phyloP scores from a whole-genome alignment of 2,888 invertebrate genomes.

The Dryobotodes eremita region DNA sequence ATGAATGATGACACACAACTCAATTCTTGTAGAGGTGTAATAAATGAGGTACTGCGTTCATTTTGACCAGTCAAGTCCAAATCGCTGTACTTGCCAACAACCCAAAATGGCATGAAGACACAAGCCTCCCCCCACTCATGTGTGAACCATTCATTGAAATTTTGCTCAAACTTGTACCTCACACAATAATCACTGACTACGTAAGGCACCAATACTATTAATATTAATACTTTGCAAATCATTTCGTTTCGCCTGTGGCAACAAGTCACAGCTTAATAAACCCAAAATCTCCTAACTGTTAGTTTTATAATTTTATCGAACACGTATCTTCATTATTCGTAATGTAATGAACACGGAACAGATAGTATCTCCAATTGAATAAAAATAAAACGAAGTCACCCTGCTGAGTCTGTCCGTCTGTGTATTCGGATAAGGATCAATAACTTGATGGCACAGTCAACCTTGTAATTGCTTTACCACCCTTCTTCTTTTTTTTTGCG shows the following conservation, averaged over 20 bases:
- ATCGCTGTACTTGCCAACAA: slow-evolving; percentile 50
- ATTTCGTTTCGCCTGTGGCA: slow-evolving; percentile 51
- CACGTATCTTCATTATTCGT: slow-evolving; percentile 44
- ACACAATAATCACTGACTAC: slow-evolving; percentile 73
- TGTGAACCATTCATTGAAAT: slow-evolving; percentile 68
- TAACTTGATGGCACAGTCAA: background rate
- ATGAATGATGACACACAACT: slow-evolving; percentile 34
- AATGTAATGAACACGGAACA: slow-evolving; percentile 17
- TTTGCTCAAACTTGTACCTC: slow-evolving; percentile 70
- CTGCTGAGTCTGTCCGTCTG: background rate
- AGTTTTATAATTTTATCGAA: slow-evolving; percentile 44
- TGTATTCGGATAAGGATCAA: no score
- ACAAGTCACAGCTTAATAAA: slow-evolving; percentile 17
- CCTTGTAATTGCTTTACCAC: background rate
- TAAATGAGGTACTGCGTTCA: slow-evolving; percentile 66
- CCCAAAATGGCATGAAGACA: slow-evolving; percentile 63
- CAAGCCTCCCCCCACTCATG: slow-evolving; percentile 64
- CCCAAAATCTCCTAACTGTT: slow-evolving; percentile 59
- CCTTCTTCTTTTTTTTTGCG: no score
- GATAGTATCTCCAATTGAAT: slow-evolving; percentile 18
- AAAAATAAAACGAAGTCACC: background rate
- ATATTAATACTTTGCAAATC: slow-evolving; percentile 52
- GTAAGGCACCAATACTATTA: slow-evolving; percentile 52
- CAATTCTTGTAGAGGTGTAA: slow-evolving; percentile 58
- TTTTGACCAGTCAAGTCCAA: slow-evolving; percentile 54